Evolutionary conservation across 2,888 invertebrate genomes (phyloP), one percentile per base, ranked within the genome.

Genomic region (Diplolepis rosae): DNA sequence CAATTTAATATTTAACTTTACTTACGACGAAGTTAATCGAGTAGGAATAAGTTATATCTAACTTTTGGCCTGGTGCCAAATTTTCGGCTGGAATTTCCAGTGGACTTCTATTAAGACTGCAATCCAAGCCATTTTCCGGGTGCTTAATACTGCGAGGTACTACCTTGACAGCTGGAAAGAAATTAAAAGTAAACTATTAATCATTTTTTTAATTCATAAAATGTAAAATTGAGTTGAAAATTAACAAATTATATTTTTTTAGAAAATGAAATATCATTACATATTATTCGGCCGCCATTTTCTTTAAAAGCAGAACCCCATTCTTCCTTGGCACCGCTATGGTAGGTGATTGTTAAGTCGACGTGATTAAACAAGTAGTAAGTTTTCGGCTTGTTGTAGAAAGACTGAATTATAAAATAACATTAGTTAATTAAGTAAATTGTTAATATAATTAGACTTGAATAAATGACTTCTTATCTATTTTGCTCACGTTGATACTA

Each of bases 291-390:
- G 5, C 98, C 98, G 24, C 95, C 96, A 80, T 94, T 94, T 42
- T 93, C 94, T 56, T 93, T 92, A 80, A 95, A 94, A 5, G 92
- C 92, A 27, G 91, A 91, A 22, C 95, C 97, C 97, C 96, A 98
- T 24, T 98, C 97, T 84, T 98, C 97, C 6, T 92, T 90, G 18
- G 90, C 91, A 1, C 97, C 96, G 83, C 96, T 96, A 89, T 99
- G 98, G 90, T 98, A 99, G 1, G 95, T 96, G 78, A 99, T 95
- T 74, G 92, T 93, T 76, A 99, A 90, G 89, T 99, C 98, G 50
- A 99, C 96, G 89, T 99, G 99, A 90, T 99, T 99, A 90, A 97
- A 98, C 56, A 98, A 90, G 89, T 97, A 99, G 88, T 95, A 98
- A 0, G 94, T 93, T 79, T 96, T 94, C 1, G 92, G 90, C 80